Conservation (phyloP, 2,888 invertebrate genomes). For the Drosophila villosipedis region DNA sequence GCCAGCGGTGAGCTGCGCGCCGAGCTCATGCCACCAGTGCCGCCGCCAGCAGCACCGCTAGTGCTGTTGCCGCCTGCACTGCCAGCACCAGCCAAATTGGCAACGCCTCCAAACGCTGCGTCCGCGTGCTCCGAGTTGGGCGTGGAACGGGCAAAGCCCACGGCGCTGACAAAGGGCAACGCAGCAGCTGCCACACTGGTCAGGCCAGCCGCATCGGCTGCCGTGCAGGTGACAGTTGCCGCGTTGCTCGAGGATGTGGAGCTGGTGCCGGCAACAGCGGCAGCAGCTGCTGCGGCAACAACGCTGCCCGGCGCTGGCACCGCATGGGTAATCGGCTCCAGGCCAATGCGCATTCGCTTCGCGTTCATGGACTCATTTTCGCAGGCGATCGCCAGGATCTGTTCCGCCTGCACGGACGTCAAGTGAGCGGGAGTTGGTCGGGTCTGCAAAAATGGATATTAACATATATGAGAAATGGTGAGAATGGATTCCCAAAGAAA, state of each 20-base stretch:
- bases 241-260: constrained; percentile 76
- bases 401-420: constrained; percentile 98
- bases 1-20: constrained; percentile 84
- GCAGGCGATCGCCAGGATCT: constrained; percentile 97
- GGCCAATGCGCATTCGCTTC: constrained; percentile 97
- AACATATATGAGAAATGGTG: neutral
- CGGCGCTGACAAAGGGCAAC: constrained; percentile 77
- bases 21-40: constrained; percentile 80
- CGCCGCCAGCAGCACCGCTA: constrained; percentile 64
- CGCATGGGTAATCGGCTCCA: constrained; percentile 97
- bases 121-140: constrained; percentile 83
- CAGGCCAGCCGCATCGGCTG: constrained; percentile 73
- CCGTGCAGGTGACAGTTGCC: constrained; percentile 77
- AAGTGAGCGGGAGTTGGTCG: constrained; percentile 98
- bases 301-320: constrained; percentile 87
- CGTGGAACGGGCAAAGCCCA: constrained; percentile 83
- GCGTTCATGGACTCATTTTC: constrained; percentile 99
- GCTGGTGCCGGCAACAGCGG: constrained; percentile 79
- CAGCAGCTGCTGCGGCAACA: constrained; percentile 82
- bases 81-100: constrained; percentile 64
- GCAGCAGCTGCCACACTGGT: constrained; percentile 76
- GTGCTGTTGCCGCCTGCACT: constrained; percentile 59
- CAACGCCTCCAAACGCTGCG: constrained; percentile 74
- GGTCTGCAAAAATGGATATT: constrained; percentile 87
- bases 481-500: neutral